Conservation (phyloP, 2,888 invertebrate genomes). For the Drosophila trichaetosa region DNA sequence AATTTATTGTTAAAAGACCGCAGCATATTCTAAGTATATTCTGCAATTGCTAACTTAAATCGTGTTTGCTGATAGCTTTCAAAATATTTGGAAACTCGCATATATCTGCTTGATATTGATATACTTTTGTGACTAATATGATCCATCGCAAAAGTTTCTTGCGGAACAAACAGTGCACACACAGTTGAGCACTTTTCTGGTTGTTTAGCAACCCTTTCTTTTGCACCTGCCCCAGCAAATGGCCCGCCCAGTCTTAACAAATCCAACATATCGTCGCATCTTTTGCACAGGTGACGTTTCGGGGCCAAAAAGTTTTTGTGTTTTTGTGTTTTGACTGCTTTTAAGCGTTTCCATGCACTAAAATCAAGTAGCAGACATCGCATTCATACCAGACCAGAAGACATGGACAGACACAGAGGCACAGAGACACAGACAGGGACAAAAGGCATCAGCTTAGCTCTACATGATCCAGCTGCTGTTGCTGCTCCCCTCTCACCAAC, state of each 20-base stretch:
- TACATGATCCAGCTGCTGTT: not conserved
- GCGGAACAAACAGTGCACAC: not conserved
- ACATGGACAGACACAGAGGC: conserved; percentile 3
- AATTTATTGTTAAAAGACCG: not conserved
- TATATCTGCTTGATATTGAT: not conserved
- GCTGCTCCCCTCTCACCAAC: not conserved
- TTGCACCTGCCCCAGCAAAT: not conserved
- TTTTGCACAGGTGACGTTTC: conserved; percentile 29
- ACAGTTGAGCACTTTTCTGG: conserved; percentile 10
- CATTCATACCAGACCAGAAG: conserved; percentile 36
- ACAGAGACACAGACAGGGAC: not conserved
- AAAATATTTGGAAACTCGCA: not conserved
- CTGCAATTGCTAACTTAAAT: not conserved
- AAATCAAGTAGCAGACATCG: conserved; percentile 59
- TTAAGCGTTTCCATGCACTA: conserved; percentile 43
- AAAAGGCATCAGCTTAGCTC: conserved; percentile 30
- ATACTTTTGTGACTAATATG: not conserved
- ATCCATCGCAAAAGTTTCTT: conserved; percentile 4
- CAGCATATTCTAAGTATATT: not conserved
- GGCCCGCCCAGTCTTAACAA: not conserved
- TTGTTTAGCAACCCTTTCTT: not conserved
- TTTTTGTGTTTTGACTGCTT: conserved; percentile 20
- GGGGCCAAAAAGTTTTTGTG: conserved; percentile 1
- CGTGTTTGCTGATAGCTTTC: not conserved
- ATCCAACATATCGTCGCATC: conserved; percentile 14